Base-by-base conservation (phyloP, 2,888 invertebrate species). In the Liopterus haemorrhoidalis region DNA sequence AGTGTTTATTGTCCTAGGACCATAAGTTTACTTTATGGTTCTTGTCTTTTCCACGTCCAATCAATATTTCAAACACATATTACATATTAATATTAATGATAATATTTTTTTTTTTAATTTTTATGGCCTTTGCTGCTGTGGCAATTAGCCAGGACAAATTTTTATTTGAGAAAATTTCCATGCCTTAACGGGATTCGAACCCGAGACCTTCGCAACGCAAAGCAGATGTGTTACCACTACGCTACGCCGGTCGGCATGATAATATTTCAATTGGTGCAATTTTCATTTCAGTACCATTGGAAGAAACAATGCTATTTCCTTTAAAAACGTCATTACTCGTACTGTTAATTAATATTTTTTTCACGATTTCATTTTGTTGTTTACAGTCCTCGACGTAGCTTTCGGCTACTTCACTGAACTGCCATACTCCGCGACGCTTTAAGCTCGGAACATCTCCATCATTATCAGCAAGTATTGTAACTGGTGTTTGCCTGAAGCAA, bases 381-480 rank as follows among this genome's bases (percentile, higher is more conserved):
- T n/a, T n/a, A n/a, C n/a, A 52, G 5, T 54, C 48, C 11, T 52
- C 49, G 12, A 53, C 43, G 35, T 53, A 51, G 1, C 50, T 41
- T 45, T 55, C 52, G n/a, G 51, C 54, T 6, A 54, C 48, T 14
- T 31, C 33, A 24, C 30, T 49, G 1, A 48, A 51, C 36, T 46
- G 49, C 49, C 53, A 49, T 11, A 48, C 50, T 21, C 49, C 50
- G 32, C 54, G 55, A 9, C 49, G 42, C 35, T 54, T 54, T 12
- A 54, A 28, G 2, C 46, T 48, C 5, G 32, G 36, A 2, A 52
- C 46, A 15, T 50, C 46, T 8, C 46, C 55, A 38, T 54, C 54
- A 11, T 39, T 37, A 32, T 57, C 49, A 8, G 50, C 51, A 2
- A 57, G 46, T 27, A 55, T 25, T 5, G 51, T 49, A 2, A 51